phyloP scores from a whole-genome alignment of 2,797 vertebrate genomes.

The Bucorvus abyssinicus region DNA sequence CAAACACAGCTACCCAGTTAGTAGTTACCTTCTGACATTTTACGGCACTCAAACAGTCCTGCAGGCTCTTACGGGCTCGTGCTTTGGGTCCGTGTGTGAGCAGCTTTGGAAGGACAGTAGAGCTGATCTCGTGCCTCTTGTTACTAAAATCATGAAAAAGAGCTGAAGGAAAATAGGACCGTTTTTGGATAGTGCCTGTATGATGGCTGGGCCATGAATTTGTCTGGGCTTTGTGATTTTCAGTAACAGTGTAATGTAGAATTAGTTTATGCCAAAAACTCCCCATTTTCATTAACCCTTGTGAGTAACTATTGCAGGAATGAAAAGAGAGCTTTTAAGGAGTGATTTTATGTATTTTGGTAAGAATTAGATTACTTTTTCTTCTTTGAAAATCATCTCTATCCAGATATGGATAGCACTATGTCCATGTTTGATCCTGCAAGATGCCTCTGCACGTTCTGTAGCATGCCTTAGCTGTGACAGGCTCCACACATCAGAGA shows the following conservation, averaged over 20 bases:
- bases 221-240: neutral
- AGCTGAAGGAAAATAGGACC: neutral
- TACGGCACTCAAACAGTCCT: no score
- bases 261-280: neutral
- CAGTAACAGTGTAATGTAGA: neutral
- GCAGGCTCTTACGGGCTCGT: accelerated
- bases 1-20: neutral
- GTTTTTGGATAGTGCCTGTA: neutral
- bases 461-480: neutral
- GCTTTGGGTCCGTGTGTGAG: neutral
- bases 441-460: neutral
- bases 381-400: neutral
- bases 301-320: neutral
- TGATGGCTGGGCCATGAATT: neutral
- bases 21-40: neutral
- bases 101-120: neutral
- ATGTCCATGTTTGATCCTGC: neutral
- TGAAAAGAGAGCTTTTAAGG: neutral
- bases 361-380: neutral
- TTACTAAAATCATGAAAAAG: neutral
- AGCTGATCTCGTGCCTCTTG: neutral
- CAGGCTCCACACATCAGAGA: neutral
- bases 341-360: neutral
- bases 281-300: neutral
- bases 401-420: no score